Base-by-base conservation (phyloP, 2,113 vertebrate species). In the Centropus unirufus region DNA sequence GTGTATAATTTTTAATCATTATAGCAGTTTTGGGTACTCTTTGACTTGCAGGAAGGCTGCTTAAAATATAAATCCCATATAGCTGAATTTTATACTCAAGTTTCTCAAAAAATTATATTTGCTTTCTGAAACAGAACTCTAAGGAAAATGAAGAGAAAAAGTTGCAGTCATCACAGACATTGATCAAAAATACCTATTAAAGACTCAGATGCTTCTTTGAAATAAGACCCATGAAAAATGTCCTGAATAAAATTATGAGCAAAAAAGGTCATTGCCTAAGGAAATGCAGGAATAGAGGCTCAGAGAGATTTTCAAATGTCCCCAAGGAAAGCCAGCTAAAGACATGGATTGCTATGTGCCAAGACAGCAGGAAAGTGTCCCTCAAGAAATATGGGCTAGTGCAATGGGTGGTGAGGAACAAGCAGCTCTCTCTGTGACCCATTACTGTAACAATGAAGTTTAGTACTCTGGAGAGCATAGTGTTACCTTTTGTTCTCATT, bases 371-470 rank as follows among this genome's bases (percentile, higher is more conserved):
- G 12, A 77, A 76, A 69, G 1, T 11, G 14, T 59, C 29, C 8
- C 8, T 63, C 15, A 12, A 19, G 2, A 83, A 29, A 46, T 24
- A 24, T 0, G 0, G 15, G 19, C 13, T 47, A 23, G 3, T 17
- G 15, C 29, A 76, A 22, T 0, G 5, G 26, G 49, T 63, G 22
- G 9, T 32, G 20, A 75, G 9, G 34, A 14, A 30, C 10, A 51
- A 74, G 54, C 8, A 62, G 6, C 32, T 61, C 21, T 84, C n/a
- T 1, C 4, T 34, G 14, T 34, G 18, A 64, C 21, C 12, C 9
- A 3, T 49, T 54, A 30, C 7, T 75, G 6, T 34, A n/a, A 75
- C 8, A 75, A 24, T 36, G 9, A 26, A 0, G 1, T 57, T 70
- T n/a, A 46, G 16, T 24, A 14, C 14, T 44, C 30, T 19, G 2